phyloP scores from a whole-genome alignment of 2,888 invertebrate genomes.

The Tenthredo scrophulariae region DNA sequence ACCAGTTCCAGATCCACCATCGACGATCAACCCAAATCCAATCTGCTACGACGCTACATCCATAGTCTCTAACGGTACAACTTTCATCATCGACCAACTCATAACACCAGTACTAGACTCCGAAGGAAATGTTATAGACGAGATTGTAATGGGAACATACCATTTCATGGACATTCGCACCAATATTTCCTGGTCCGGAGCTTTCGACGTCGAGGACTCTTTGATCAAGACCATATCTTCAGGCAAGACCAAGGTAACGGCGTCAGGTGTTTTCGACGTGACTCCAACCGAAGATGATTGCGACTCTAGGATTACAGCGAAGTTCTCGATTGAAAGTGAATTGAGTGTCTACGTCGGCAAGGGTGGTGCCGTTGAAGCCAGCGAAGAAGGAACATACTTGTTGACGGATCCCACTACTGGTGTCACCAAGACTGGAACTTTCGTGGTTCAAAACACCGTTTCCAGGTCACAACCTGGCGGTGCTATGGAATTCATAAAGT shows the following conservation, averaged over 20 bases:
- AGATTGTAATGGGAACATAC: neutral
- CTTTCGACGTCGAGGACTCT: conserved; percentile 18
- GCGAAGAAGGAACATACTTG: conserved; percentile 2
- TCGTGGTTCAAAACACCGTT: conserved; percentile 9
- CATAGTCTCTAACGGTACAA: neutral
- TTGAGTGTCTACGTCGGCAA: neutral
- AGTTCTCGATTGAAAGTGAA: neutral
- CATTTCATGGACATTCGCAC: neutral
- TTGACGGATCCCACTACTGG: conserved; percentile 32
- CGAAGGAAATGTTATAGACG: neutral
- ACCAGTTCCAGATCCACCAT: neutral
- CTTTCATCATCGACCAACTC: conserved; percentile 29
- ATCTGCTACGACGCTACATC: neutral
- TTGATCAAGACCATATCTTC: neutral
- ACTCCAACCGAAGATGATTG: neutral
- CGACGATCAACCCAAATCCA: neutral
- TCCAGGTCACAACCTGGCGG: neutral
- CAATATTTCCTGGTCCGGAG: conserved; percentile 34
- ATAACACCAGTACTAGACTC: conserved; percentile 1
- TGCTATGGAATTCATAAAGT: neutral
- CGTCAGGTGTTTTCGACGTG: neutral
- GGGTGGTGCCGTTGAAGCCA: neutral
- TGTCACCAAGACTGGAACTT: neutral
- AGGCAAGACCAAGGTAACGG: neutral
- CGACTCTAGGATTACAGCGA: neutral